Percentiles rank a stretch among this genome's conserved stretches.
Evolutionary conservation across 2,888 invertebrate species (phyloP).

Genomic region (Mycalesis mineus): DNA sequence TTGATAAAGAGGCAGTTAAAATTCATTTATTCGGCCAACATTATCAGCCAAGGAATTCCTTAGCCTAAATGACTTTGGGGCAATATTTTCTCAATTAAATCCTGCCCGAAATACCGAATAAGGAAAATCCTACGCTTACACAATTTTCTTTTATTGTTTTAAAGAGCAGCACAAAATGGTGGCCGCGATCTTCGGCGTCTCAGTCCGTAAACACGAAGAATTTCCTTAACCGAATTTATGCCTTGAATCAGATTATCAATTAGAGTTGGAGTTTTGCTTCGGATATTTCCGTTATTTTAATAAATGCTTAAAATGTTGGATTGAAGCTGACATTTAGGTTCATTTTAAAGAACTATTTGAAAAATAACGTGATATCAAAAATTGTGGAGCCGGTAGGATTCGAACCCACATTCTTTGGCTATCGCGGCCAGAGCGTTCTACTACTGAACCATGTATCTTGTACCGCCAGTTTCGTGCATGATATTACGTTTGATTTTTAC

Average conservation of each 20-base stretch:
- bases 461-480: no score
- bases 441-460: no score
- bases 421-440: no score
- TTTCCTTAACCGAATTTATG: conserved; percentile 12
- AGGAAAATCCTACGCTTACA: conserved; percentile 27
- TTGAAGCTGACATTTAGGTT: no score
- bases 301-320: no score
- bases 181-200: conserved; percentile 6
- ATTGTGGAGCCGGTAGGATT: no score
- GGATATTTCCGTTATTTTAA: background rate
- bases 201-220: conserved; percentile 3
- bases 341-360: no score
- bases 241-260: background rate
- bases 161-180: conserved; percentile 16
- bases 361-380: no score
- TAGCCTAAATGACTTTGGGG: conserved; percentile 23
- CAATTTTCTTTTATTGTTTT: conserved; percentile 28
- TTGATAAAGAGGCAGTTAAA: conserved; percentile 27
- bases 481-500: no score
- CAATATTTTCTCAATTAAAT: conserved; percentile 31
- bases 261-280: conserved; percentile 1
- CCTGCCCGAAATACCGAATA: conserved; percentile 23
- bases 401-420: no score
- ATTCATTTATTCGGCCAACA: conserved; percentile 27
- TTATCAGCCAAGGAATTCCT: conserved; percentile 25